A percentile compares a stretch with the other conserved stretches of the same genome.
These are phyloP conservation scores for Nephrotoma flavescens DNA, from an alignment of 2,888 invertebrate genomes.

Conservation along the genomic window DNA sequence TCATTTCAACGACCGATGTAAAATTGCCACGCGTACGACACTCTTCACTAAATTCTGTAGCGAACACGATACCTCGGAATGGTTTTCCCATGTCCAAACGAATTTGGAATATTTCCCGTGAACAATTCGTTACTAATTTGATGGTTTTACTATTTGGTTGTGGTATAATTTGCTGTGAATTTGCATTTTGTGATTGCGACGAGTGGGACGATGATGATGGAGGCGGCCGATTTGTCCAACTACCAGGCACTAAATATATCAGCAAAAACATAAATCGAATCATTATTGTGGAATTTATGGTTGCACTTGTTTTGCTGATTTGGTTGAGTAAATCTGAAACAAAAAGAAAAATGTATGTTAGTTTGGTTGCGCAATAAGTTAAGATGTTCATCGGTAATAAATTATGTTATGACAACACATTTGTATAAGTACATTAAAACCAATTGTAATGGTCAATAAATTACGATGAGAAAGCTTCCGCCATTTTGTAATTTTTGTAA, in stretches of 20 bases:
- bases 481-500: not conserved
- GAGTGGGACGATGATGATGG: constrained; percentile 9
- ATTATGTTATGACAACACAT: not conserved
- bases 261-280: not conserved
- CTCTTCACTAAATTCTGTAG: constrained; percentile 59
- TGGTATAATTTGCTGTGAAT: not conserved
- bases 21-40: constrained; percentile 45
- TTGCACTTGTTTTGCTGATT: not conserved
- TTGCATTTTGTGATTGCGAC: not conserved
- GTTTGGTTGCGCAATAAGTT: not conserved
- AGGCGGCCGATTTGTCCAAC: constrained; percentile 23
- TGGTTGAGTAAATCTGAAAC: not conserved
- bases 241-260: constrained; percentile 13
- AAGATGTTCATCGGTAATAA: not conserved
- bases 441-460: not conserved
- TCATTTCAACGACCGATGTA: constrained; percentile 20
- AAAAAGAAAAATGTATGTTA: not conserved
- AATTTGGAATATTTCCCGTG: constrained; percentile 45
- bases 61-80: constrained; percentile 51
- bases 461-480: not conserved
- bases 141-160: constrained; percentile 35
- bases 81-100: constrained; percentile 43
- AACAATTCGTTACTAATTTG: constrained; percentile 45
- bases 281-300: not conserved
- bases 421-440: not conserved